A percentile compares a stretch with the other conserved stretches of the same genome.
Evolutionary conservation across 2,113 vertebrate genomes (phyloP).

Genomic region (Eleginops maclovinus): DNA sequence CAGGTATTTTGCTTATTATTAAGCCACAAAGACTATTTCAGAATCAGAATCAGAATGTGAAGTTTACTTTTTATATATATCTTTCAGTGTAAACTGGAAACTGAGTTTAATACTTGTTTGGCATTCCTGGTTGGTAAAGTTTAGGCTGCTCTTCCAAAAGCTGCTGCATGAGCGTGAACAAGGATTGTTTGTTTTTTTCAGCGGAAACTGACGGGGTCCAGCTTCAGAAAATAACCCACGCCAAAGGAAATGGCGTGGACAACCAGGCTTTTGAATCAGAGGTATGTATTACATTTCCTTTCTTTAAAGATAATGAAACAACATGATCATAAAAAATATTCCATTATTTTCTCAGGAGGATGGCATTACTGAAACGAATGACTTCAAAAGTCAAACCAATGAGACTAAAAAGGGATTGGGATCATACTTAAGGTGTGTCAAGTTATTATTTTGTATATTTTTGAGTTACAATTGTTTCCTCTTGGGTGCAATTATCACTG

Average conservation of each 20-base stretch:
- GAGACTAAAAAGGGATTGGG: constrained; percentile 56
- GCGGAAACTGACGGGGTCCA: constrained; percentile 51
- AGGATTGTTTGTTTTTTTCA: constrained; percentile 68
- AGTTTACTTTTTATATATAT: constrained; percentile 30
- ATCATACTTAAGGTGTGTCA: constrained; percentile 75
- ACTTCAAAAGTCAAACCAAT: constrained; percentile 6
- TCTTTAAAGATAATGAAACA: constrained; percentile 1
- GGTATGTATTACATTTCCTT: constrained; percentile 59
- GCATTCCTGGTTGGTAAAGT: constrained; percentile 17
- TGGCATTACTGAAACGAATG: constrained; percentile 2
- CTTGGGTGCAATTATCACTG: not conserved
- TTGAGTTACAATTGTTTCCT: constrained; percentile 2
- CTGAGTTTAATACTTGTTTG: constrained; percentile 13
- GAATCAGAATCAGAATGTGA: no score
- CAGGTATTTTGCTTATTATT: constrained; percentile 18
- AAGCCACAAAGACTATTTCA: constrained; percentile 16
- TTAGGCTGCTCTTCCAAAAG: constrained; percentile 10
- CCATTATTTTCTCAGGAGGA: constrained; percentile 64
- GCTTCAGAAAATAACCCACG: constrained; percentile 16
- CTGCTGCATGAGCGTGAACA: constrained; percentile 25
- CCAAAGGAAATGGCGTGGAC: constrained; percentile 58
- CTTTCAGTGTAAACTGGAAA: constrained; percentile 25
- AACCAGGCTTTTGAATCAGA: constrained; percentile 76
- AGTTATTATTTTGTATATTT: not conserved
- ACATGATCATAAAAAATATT: not conserved